Conservation (phyloP, 2,797 vertebrate species). For the Orientallactaga sibirica region DNA sequence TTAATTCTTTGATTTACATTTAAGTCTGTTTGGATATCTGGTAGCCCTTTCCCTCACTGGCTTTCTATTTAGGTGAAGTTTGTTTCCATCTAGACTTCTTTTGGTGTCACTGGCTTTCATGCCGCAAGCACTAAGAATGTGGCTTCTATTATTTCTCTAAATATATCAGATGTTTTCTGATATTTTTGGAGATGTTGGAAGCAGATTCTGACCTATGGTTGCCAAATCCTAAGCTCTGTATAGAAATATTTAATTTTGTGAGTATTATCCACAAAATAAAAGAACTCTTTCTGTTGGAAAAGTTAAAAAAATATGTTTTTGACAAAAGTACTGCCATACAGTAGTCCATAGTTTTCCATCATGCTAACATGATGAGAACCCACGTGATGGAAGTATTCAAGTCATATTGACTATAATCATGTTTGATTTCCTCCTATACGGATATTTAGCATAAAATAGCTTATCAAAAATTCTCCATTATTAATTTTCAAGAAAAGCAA, state of each 20-base stretch:
- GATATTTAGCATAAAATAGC: slow-evolving; percentile 17
- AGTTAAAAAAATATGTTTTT: slow-evolving; percentile 1
- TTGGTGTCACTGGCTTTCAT: neutral
- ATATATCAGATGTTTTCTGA: too few species aligned
- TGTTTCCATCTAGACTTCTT: neutral
- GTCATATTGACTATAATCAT: neutral
- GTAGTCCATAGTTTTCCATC: neutral
- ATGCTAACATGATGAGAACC: neutral
- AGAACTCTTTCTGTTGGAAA: neutral
- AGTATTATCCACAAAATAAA: slow-evolving; percentile 26
- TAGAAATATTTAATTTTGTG: slow-evolving; percentile 14
- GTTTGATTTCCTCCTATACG: neutral
- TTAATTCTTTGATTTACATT: neutral
- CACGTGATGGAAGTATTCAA: neutral
- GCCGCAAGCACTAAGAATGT: neutral
- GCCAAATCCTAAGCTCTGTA: neutral
- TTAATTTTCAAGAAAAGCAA: too few species aligned
- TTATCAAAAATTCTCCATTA: neutral
- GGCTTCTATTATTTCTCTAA: neutral
- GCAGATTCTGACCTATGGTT: too few species aligned
- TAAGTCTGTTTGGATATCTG: neutral
- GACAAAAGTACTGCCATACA: neutral
- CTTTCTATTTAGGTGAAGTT: neutral
- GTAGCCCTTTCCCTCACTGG: neutral
- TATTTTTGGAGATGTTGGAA: too few species aligned